Base-by-base conservation (phyloP, 2,888 invertebrate genomes). In the Melieria omissa region DNA sequence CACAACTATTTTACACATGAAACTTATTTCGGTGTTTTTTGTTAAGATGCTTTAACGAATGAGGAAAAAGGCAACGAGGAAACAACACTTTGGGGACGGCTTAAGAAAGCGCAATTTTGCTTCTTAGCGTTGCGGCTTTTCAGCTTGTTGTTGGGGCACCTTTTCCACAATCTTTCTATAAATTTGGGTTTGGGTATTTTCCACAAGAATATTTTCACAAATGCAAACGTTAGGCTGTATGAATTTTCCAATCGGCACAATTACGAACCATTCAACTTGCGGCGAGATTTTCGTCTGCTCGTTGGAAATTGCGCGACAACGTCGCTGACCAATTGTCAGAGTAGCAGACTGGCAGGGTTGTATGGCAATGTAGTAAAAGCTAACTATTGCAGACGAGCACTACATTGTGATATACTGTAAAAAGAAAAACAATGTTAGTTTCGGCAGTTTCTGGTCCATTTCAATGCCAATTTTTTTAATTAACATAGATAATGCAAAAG, bases 211-310 rank as follows among this genome's bases (percentile, higher is more conserved):
- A 49, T 49, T 29, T 29, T 29, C 29, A 29, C 29, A 29, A 29
- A 29, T 29, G 29, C 29, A 29, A 29, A 29, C 29, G 29, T 29
- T 29, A 2, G 29, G 29, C 29, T 29, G 29, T 29, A 29, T 29
- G 29, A 29, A 29, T 29, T 29, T 29, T 29, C 29, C 29, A 29
- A 29, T 29, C 29, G 29, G 29, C 29, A 29, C 29, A 29, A 29
- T 29, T n/a, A 60, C 10, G 42, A 42, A 60, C 60, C 44, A 41
- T 47, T 47, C 62, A 62, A 47, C 46, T 62, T 62, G 62, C 12
- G 47, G 62, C 29, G 16, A 62, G 41, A 44, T 47, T 47, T 47
- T 44, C 62, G 62, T 47, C 9, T 62, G 62, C 49, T 60, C 62
- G 62, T 4, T 41, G 29, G 4, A 49, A n/a, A 63, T n/a, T 41